Conservation (phyloP, 2,797 vertebrate genomes). For the Pseudomugil tenellus region DNA sequence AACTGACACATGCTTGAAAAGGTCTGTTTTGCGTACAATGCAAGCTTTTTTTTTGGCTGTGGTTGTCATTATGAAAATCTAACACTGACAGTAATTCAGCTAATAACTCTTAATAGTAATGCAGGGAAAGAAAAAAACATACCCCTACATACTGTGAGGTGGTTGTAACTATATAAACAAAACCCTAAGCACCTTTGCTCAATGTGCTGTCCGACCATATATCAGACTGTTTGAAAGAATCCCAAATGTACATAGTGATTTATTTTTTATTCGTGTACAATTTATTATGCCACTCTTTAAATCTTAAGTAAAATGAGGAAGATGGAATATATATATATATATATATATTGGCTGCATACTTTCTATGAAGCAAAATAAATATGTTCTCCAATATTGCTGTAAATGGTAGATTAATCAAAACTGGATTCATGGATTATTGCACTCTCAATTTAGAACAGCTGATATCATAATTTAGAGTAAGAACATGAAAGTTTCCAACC, state of each 20-base stretch:
- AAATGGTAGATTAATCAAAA: background rate
- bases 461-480: background rate
- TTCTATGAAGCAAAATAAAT: constrained; percentile 3
- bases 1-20: no score
- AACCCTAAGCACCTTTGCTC: constrained; percentile 31
- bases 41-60: background rate
- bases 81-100: no score
- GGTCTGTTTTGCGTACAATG: background rate
- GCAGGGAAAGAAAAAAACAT: background rate
- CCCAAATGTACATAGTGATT: constrained; percentile 28
- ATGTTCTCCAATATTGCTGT: background rate
- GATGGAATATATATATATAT: background rate
- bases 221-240: constrained; percentile 14
- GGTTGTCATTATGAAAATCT: background rate
- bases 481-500: background rate
- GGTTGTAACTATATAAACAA: constrained; percentile 29
- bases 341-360: background rate
- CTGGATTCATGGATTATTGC: background rate
- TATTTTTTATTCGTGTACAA: constrained; percentile 32
- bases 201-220: constrained; percentile 1
- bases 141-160: background rate
- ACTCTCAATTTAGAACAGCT: background rate
- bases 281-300: constrained; percentile 16
- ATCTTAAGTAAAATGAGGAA: constrained; percentile 9
- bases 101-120: no score